Evolutionary conservation across 2,888 invertebrate species (phyloP).

Genomic region (Ischnura elegans): DNA sequence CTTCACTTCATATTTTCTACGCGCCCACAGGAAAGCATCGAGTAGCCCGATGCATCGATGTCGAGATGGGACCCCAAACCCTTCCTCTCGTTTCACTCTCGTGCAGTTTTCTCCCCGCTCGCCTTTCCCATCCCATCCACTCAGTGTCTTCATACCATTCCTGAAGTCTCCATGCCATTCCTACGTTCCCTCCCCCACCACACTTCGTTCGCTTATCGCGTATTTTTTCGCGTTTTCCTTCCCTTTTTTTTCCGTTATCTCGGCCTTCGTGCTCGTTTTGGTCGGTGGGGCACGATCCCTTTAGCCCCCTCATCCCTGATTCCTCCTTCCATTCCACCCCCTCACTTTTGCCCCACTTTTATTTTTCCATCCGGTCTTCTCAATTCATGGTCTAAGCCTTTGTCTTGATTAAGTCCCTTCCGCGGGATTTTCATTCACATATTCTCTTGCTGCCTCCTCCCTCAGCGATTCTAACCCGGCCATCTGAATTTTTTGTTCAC

Average conservation of each 20-base stretch:
- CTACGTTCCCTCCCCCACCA: not conserved
- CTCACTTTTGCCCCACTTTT: not conserved
- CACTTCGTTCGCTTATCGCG: slow-evolving; percentile 14
- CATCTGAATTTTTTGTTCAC: not conserved
- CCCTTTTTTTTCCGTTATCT: not conserved
- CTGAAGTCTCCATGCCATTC: not conserved
- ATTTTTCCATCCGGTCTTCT: not conserved
- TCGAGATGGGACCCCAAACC: too few relatives aligned
- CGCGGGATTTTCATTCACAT: not conserved
- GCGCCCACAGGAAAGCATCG: too few relatives aligned
- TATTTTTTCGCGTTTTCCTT: not conserved
- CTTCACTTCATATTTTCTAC: too few relatives aligned
- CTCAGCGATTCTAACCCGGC: not conserved
- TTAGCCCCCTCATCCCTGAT: not conserved
- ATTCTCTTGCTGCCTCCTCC: not conserved
- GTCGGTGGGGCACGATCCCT: not conserved
- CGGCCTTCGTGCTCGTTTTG: not conserved
- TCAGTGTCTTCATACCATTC: not conserved
- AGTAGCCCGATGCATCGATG: too few relatives aligned
- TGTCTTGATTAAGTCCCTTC: not conserved
- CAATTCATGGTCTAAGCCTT: not conserved
- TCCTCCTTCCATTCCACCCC: not conserved
- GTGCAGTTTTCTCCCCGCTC: not conserved
- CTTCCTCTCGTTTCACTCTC: not conserved
- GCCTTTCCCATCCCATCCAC: not conserved